A percentile compares a stretch with the other conserved stretches of the same genome.
These are phyloP conservation scores for Sialis fuliginosa DNA, from an alignment of 2,888 invertebrate species.

Conservation along the genomic window DNA sequence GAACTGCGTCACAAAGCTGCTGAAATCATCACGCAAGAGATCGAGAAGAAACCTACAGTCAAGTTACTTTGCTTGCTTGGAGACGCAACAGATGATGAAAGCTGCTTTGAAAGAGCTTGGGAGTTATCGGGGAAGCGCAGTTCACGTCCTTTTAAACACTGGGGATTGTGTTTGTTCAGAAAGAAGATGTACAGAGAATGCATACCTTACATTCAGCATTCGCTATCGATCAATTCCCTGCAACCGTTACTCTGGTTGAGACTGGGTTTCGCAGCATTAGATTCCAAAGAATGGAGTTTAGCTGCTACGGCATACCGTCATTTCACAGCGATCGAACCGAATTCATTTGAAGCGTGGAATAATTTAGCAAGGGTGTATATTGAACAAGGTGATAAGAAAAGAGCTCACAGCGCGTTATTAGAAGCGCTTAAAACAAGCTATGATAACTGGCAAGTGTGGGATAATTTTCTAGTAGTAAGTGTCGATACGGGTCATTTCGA, in stretches of 20 bases:
- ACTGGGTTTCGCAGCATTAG: conserved; percentile 69
- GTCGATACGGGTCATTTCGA: conserved; percentile 73
- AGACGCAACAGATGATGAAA: conserved; percentile 53
- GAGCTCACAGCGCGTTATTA: conserved; percentile 68
- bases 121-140: conserved; percentile 64
- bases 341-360: conserved; percentile 95
- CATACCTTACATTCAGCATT: conserved; percentile 63
- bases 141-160: conserved; percentile 72
- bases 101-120: conserved; percentile 82
- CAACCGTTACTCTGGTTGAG: conserved; percentile 78
- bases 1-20: conserved; percentile 82
- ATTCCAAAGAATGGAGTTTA: conserved; percentile 59
- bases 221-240: conserved; percentile 70
- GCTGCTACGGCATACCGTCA: conserved; percentile 73
- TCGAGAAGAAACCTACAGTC: conserved; percentile 61
- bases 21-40: conserved; percentile 66
- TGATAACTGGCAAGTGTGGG: conserved; percentile 92
- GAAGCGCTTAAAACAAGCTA: conserved; percentile 86
- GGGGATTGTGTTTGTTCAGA: conserved; percentile 64
- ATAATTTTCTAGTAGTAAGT: conserved; percentile 78
- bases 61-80: conserved; percentile 74
- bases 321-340: conserved; percentile 72
- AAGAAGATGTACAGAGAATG: conserved; percentile 61
- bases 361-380: conserved; percentile 90
- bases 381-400: conserved; percentile 64